phyloP scores from a whole-genome alignment of 2,888 invertebrate species.

The Dasysyrphus tricinctus region DNA sequence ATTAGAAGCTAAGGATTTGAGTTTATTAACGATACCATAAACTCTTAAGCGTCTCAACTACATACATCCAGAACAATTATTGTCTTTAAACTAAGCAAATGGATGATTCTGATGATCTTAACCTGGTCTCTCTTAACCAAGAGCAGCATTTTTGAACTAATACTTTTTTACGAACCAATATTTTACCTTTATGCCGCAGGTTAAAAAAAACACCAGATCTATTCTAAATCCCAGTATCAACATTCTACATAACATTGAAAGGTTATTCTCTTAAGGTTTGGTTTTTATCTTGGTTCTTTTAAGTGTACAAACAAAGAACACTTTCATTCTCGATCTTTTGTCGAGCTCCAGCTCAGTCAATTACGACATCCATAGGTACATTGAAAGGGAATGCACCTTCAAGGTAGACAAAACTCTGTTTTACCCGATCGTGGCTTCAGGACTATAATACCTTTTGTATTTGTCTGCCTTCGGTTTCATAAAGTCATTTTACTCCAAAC shows the following conservation, averaged over 20 bases:
- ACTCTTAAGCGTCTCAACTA: no score
- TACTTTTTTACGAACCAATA: not conserved
- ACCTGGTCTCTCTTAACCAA: no score
- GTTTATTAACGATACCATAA: no score
- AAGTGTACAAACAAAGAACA: slow-evolving; percentile 64
- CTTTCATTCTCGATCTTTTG: slow-evolving; percentile 26
- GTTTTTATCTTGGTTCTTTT: slow-evolving; percentile 17
- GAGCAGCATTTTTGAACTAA: no score
- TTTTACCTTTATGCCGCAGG: not conserved
- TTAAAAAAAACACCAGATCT: not conserved
- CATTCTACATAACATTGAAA: not conserved
- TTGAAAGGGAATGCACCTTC: slow-evolving; percentile 37
- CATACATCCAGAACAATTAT: no score
- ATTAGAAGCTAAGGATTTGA: no score
- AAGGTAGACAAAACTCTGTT: not conserved
- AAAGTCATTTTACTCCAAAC: slow-evolving; percentile 52
- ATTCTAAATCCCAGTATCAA: not conserved
- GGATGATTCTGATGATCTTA: no score
- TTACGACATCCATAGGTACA: not conserved
- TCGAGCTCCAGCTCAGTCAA: slow-evolving; percentile 5
- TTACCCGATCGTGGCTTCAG: slow-evolving; percentile 1
- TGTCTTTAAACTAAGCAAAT: no score
- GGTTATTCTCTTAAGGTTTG: not conserved
- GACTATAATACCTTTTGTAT: slow-evolving; percentile 26
- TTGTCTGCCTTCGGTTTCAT: slow-evolving; percentile 19